Evolutionary conservation across 2,888 invertebrate species (phyloP).

Genomic region (Cheilosia soror): DNA sequence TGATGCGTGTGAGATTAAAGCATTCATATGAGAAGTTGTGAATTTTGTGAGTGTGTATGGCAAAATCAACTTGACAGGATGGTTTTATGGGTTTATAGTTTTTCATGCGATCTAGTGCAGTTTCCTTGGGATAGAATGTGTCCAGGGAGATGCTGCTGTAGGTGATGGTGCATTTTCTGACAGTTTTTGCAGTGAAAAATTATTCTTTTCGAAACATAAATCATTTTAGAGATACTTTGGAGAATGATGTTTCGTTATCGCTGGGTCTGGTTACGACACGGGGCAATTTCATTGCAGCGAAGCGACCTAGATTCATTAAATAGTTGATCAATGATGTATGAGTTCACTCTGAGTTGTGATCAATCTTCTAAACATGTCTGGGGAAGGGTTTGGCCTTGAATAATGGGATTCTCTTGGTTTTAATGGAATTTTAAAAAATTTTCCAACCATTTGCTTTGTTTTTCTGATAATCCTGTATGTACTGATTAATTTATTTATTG

Average conservation of each 20-base stretch:
- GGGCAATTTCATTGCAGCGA: background rate
- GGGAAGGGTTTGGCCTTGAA: background rate
- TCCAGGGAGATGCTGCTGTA: background rate
- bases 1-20: constrained; percentile 52
- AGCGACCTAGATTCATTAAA: background rate
- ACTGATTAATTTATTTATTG: no score
- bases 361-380: background rate
- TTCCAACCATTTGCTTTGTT: no score
- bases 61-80: constrained; percentile 11
- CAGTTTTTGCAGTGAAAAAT: constrained; percentile 57
- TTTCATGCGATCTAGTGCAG: constrained; percentile 14
- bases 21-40: constrained; percentile 47
- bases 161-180: constrained; percentile 33
- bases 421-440: background rate
- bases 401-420: no score
- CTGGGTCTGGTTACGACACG: background rate
- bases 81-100: background rate
- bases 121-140: constrained; percentile 26
- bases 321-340: background rate
- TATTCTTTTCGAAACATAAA: constrained; percentile 55
- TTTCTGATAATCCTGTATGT: no score
- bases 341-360: background rate
- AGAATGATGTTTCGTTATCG: background rate
- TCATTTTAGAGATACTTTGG: constrained; percentile 24
- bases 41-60: constrained; percentile 11